Percentiles rank a stretch among this genome's conserved stretches.
Evolutionary conservation across 1,140 invertebrate genomes (phyloP).

Genomic region (Papilio polytes): DNA sequence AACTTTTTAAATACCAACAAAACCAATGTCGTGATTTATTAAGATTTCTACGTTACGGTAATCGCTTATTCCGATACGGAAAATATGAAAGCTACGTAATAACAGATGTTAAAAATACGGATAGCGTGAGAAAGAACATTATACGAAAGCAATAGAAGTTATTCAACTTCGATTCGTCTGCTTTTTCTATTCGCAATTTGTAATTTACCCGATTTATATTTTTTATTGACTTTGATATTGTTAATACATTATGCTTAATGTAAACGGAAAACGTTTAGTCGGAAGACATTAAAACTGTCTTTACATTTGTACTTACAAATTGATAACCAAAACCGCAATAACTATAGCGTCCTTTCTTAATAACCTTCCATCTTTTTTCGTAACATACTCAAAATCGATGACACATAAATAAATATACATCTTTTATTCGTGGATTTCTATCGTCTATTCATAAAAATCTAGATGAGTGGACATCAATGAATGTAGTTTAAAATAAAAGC

Average conservation of each 20-base stretch:
- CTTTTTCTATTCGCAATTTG: slow-evolving; percentile 32
- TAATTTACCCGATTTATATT: slow-evolving; percentile 6
- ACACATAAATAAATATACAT: neutral
- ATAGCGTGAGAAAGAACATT: slow-evolving; percentile 36
- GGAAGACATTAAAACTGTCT: too few relatives aligned
- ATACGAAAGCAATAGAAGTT: slow-evolving; percentile 36
- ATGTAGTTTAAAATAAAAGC: neutral
- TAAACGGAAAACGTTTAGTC: neutral
- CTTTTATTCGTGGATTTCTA: neutral
- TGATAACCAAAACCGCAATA: too few relatives aligned
- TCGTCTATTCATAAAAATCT: neutral
- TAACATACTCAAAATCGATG: neutral
- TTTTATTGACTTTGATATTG: slow-evolving; percentile 17
- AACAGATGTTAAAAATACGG: slow-evolving; percentile 31
- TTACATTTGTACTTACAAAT: too few relatives aligned
- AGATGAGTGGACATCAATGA: slow-evolving; percentile 10
- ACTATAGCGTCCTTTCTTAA: too few relatives aligned
- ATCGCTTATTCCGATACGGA: slow-evolving; percentile 7
- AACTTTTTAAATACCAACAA: slow-evolving; percentile 26
- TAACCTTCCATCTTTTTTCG: neutral
- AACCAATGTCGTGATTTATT: slow-evolving; percentile 20
- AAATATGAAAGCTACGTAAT: slow-evolving; percentile 30
- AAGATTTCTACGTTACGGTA: slow-evolving; percentile 20
- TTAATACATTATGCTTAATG: slow-evolving; percentile 7
- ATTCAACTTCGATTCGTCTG: slow-evolving; percentile 31